phyloP scores from a whole-genome alignment of 1,140 invertebrate genomes.

The Brachionus plicatilis region DNA sequence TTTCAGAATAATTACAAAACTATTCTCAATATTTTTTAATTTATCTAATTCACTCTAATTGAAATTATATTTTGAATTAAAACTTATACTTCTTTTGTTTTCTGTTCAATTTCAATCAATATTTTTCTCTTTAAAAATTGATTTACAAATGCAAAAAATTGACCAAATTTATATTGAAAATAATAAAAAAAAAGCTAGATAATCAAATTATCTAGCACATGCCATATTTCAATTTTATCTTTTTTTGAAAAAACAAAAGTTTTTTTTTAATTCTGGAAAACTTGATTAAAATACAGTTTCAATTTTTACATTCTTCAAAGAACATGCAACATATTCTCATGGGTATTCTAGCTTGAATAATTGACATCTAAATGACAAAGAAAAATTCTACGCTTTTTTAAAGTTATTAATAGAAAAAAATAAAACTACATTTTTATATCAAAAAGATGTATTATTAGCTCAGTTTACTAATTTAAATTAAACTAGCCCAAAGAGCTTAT shows the following conservation, averaged over 20 bases:
- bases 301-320: background rate
- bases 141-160: background rate
- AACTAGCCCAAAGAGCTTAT: background rate
- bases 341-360: background rate
- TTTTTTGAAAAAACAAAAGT: background rate
- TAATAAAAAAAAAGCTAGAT: background rate
- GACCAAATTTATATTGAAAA: background rate
- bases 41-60: background rate
- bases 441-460: background rate
- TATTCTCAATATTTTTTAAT: background rate
- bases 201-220: constrained; percentile 16
- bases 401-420: background rate
- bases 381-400: background rate
- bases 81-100: background rate
- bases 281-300: background rate
- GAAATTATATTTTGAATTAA: background rate
- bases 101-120: constrained; percentile 19
- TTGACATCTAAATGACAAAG: background rate
- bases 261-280: background rate
- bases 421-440: background rate
- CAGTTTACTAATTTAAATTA: background rate
- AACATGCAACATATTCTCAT: constrained; percentile 11
- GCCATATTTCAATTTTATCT: constrained; percentile 24
- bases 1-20: background rate
- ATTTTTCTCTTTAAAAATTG: background rate